Evolutionary conservation across 2,888 invertebrate species (phyloP).

Genomic region (Hyppa rectilinea): DNA sequence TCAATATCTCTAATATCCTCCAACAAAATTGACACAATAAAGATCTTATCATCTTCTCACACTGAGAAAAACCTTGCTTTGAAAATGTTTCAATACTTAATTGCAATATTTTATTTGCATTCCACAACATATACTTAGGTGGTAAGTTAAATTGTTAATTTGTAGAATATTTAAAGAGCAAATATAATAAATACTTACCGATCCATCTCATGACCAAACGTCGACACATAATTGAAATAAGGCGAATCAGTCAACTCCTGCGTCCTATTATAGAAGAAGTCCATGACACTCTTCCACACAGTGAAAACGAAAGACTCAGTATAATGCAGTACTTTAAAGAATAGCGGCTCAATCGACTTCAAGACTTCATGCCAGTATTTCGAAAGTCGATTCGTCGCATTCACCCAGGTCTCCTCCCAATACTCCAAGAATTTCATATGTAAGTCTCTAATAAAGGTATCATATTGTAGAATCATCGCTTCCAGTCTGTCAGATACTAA

Average conservation of each 20-base stretch:
- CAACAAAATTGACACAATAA: too few relatives aligned
- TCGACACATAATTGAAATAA: constrained; percentile 95
- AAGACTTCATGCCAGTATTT: constrained; percentile 94
- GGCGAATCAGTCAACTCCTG: constrained; percentile 95
- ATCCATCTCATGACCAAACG: constrained; percentile 95
- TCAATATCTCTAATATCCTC: too few relatives aligned
- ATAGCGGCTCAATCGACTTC: constrained; percentile 94
- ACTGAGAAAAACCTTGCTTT: too few relatives aligned
- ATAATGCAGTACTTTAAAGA: constrained; percentile 94
- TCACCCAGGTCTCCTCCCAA: constrained; percentile 94
- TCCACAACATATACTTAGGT: too few relatives aligned
- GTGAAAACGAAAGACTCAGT: constrained; percentile 94
- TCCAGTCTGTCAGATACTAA: constrained; percentile 93
- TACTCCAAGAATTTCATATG: constrained; percentile 92
- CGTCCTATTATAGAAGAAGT: constrained; percentile 95
- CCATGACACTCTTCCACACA: constrained; percentile 93
- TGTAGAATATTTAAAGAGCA: too few relatives aligned
- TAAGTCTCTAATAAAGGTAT: constrained; percentile 94
- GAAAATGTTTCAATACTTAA: too few relatives aligned
- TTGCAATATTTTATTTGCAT: too few relatives aligned
- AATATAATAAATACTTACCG: constrained; percentile 75
- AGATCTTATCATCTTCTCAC: too few relatives aligned
- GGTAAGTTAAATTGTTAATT: too few relatives aligned
- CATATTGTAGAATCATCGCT: constrained; percentile 93
- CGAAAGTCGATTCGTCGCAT: constrained; percentile 91